Base-by-base conservation (phyloP, 2,113 vertebrate genomes). In the Rhinogobius similis region DNA sequence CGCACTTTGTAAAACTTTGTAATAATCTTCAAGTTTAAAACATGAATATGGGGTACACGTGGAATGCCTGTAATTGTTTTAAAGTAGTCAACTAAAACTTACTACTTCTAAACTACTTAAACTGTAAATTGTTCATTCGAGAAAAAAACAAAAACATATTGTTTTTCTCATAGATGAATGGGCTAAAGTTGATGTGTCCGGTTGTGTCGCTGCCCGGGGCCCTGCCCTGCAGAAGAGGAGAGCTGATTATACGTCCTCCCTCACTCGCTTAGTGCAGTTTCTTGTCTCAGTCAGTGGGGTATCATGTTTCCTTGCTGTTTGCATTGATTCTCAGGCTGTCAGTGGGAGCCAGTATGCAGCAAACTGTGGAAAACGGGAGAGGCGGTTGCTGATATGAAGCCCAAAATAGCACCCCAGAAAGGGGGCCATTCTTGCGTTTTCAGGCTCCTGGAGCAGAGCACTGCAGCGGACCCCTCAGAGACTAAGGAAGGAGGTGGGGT, bases 381-480 rank as follows among this genome's bases (percentile, higher is more conserved):
- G 82, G 73, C 75, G 78, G 75, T 70, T 84, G 72, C 79, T 44
- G 71, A 82, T 87, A 88, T 85, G 74, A 82, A 81, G 67, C 85
- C 84, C 88, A 91, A 89, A 91, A 89, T 90, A 91, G 90, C 92
- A 90, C 76, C 81, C 76, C 73, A 83, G 86, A 88, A 89, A 87
- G 83, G 38, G 83, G 65, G 81, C 88, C 90, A 86, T 90, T 90
- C 86, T 75, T 88, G 91, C 79, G 56, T 92, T 90, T 91, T 85
- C 87, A 92, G 88, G 86, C 84, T 84, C 84, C 86, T 86, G 81
- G 86, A 92, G 90, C 87, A 88, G 78, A 85, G 82, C 77, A 77
- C 89, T 92, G 87, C 91, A 92, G 90, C 86, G 92, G 89, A 89
- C 90, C 88, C 90, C 87, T 89, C 83, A 77, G 90, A 93, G 90